Evolutionary conservation across 1,140 invertebrate species (phyloP).

Genomic region (Lepidotrigona ventralis): DNA sequence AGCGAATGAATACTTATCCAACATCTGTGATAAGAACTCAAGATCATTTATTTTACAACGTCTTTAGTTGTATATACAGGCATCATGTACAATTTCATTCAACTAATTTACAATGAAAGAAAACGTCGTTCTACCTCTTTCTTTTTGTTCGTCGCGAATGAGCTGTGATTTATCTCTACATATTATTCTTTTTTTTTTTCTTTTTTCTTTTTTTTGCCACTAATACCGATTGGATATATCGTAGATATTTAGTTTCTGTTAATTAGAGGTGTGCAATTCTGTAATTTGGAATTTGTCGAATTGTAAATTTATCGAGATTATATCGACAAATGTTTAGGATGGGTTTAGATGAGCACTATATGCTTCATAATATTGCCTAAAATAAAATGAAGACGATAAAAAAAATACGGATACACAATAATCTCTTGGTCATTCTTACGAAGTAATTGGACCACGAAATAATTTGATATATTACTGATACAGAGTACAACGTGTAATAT

Average conservation of each 20-base stretch:
- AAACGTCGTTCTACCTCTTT: slow-evolving; percentile 46
- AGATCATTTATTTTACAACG: slow-evolving; percentile 60
- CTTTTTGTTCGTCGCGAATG: slow-evolving; percentile 34
- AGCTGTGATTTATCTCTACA: slow-evolving; percentile 34
- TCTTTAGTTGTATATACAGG: slow-evolving; percentile 72
- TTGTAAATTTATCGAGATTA: background rate
- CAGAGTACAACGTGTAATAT: background rate
- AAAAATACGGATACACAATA: background rate
- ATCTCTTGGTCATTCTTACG: slow-evolving; percentile 33
- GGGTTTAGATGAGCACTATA: background rate
- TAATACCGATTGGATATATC: slow-evolving; percentile 36
- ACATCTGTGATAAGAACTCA: slow-evolving; percentile 49
- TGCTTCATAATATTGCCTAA: background rate
- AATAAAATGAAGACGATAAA: background rate
- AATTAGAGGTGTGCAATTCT: slow-evolving; percentile 48
- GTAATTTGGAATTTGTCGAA: background rate
- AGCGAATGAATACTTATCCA: slow-evolving; percentile 59
- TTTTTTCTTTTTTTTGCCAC: slow-evolving; percentile 5
- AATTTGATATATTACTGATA: slow-evolving; percentile 33
- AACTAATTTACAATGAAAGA: slow-evolving; percentile 64
- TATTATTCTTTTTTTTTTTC: slow-evolving; percentile 18
- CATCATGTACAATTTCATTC: slow-evolving; percentile 70
- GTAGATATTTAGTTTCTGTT: slow-evolving; percentile 31
- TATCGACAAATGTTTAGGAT: background rate
- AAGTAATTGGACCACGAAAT: slow-evolving; percentile 45